A percentile compares a stretch with the other conserved stretches of the same genome.
Evolutionary conservation across 2,888 invertebrate species (phyloP).

Genomic region (Dicranocentrus wangi): DNA sequence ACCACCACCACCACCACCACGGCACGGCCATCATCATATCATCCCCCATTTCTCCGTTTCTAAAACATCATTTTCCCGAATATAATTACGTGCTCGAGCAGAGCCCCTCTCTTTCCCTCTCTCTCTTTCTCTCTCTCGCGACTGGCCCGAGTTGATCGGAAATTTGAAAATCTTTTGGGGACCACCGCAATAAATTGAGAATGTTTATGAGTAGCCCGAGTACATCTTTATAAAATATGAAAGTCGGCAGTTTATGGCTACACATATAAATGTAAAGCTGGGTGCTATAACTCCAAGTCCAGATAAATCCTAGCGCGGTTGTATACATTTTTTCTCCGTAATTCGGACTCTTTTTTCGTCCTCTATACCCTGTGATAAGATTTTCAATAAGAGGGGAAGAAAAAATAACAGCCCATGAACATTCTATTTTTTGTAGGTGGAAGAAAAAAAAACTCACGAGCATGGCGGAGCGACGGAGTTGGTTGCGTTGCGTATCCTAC

Average conservation of each 20-base stretch:
- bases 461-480: too few species aligned
- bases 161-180: slow-evolving; percentile 47
- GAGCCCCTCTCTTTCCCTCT: slow-evolving; percentile 27
- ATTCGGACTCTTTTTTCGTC: slow-evolving; percentile 19
- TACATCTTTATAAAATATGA: not conserved
- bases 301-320: slow-evolving; percentile 46
- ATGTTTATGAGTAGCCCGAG: slow-evolving; percentile 34
- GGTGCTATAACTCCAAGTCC: slow-evolving; percentile 13
- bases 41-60: not conserved
- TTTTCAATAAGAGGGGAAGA: slow-evolving; percentile 43
- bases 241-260: too few species aligned
- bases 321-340: not conserved
- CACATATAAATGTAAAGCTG: not conserved
- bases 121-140: not conserved
- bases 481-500: too few species aligned
- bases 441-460: too few species aligned
- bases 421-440: slow-evolving; percentile 7
- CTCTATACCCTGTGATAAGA: slow-evolving; percentile 44
- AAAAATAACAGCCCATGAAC: slow-evolving; percentile 26
- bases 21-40: too few species aligned
- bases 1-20: not conserved
- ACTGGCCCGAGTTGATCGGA: slow-evolving; percentile 43
- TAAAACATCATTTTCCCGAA: slow-evolving; percentile 38
- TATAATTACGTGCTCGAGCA: slow-evolving; percentile 44
- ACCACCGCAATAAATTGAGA: slow-evolving; percentile 32